A percentile compares a stretch with the other conserved stretches of the same genome.
Evolutionary conservation across 2,888 invertebrate species (phyloP).

Genomic region (Trichogramma dendrolimi): DNA sequence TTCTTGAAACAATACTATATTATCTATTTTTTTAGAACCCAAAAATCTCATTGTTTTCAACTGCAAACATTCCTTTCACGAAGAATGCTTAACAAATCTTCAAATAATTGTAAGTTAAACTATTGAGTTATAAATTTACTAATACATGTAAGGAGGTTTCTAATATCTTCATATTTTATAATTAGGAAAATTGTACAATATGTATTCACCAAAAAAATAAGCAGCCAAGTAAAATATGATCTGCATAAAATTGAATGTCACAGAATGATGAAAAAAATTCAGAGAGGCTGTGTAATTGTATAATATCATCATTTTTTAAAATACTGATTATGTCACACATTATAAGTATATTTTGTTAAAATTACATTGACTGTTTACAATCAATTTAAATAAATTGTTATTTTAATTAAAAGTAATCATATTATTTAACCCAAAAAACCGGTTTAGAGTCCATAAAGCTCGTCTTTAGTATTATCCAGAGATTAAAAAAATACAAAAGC

Average conservation of each 20-base stretch:
- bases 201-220: slow-evolving; percentile 53
- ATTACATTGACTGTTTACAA: not conserved
- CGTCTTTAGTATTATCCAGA: no score
- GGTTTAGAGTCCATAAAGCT: no score
- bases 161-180: slow-evolving; percentile 29
- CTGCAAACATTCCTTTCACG: slow-evolving; percentile 87
- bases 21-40: slow-evolving; percentile 57
- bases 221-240: slow-evolving; percentile 39
- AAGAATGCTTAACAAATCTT: slow-evolving; percentile 68
- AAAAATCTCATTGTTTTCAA: slow-evolving; percentile 77
- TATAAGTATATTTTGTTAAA: not conserved
- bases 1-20: not conserved
- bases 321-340: not conserved
- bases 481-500: no score
- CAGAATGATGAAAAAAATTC: no score
- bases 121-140: not conserved
- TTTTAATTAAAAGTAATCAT: not conserved
- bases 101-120: slow-evolving; percentile 41
- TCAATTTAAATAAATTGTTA: not conserved
- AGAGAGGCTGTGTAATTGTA: no score
- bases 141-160: not conserved
- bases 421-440: not conserved
- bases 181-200: slow-evolving; percentile 57
- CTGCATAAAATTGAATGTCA: slow-evolving; percentile 18
- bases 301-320: not conserved